Percentiles rank a stretch among this genome's conserved stretches.
Conservation (phyloP, 2,113 vertebrate genomes). For the Actenoides hombroni region DNA sequence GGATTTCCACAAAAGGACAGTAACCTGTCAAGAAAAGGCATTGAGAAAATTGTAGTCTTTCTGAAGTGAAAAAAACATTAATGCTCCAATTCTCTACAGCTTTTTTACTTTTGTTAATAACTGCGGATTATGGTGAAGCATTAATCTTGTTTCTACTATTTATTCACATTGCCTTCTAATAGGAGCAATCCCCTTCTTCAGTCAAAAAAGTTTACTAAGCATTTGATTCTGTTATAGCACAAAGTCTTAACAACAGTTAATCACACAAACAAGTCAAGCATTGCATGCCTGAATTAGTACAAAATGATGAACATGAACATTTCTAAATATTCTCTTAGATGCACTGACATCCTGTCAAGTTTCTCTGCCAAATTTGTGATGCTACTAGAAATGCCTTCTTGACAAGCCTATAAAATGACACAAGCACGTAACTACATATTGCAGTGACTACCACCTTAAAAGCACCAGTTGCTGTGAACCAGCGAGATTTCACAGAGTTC, state of each 20-base stretch:
- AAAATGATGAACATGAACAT: background rate
- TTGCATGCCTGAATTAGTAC: background rate
- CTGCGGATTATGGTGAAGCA: background rate
- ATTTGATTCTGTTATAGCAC: background rate
- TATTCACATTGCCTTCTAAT: background rate
- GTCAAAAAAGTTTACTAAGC: background rate
- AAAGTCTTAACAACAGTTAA: background rate
- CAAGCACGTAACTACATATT: background rate
- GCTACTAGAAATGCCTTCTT: background rate
- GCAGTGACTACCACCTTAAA: background rate
- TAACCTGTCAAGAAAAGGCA: background rate
- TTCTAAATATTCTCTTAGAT: slow-evolving; percentile 4
- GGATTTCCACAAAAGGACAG: background rate
- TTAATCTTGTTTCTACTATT: background rate
- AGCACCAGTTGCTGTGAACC: background rate
- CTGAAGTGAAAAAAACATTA: background rate
- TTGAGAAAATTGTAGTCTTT: background rate
- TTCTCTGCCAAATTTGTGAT: background rate
- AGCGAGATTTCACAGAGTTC: background rate
- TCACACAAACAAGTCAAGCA: background rate
- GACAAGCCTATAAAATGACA: background rate
- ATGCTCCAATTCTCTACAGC: background rate
- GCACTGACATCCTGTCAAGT: background rate
- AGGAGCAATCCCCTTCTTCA: background rate
- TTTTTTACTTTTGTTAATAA: background rate